Evolutionary conservation across 2,888 invertebrate genomes (phyloP).

Genomic region (Entomobrya proxima): DNA sequence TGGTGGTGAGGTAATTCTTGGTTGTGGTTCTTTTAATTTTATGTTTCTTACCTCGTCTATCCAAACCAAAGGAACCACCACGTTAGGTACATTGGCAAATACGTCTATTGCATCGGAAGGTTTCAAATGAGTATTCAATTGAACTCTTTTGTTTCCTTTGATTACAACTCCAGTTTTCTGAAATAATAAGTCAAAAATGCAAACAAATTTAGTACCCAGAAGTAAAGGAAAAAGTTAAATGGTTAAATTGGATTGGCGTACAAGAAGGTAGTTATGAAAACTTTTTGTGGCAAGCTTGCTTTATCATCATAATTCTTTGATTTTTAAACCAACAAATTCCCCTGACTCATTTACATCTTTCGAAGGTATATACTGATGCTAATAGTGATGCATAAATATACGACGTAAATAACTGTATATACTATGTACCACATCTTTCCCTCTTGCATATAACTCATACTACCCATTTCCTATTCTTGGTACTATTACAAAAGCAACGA

Average conservation of each 20-base stretch:
- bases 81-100: conserved; percentile 51
- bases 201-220: conserved; percentile 40
- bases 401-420: no score
- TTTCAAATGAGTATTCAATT: conserved; percentile 64
- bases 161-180: conserved; percentile 66
- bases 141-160: conserved; percentile 53
- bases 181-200: conserved; percentile 24
- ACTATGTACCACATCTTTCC: no score
- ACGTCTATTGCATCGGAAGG: conserved; percentile 42
- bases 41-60: conserved; percentile 61
- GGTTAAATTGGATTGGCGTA: neutral
- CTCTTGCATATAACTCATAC: no score
- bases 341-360: neutral
- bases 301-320: neutral
- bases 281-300: neutral
- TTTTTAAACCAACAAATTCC: neutral
- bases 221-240: neutral
- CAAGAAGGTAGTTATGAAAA: neutral
- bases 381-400: no score
- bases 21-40: neutral
- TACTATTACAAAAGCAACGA: no score
- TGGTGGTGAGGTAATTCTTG: neutral
- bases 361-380: neutral
- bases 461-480: no score
- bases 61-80: conserved; percentile 68